A percentile compares a stretch with the other conserved stretches of the same genome.
These are phyloP conservation scores for Poeciliopsis gracilis DNA, from an alignment of 2,797 vertebrate genomes.

Conservation along the genomic window DNA sequence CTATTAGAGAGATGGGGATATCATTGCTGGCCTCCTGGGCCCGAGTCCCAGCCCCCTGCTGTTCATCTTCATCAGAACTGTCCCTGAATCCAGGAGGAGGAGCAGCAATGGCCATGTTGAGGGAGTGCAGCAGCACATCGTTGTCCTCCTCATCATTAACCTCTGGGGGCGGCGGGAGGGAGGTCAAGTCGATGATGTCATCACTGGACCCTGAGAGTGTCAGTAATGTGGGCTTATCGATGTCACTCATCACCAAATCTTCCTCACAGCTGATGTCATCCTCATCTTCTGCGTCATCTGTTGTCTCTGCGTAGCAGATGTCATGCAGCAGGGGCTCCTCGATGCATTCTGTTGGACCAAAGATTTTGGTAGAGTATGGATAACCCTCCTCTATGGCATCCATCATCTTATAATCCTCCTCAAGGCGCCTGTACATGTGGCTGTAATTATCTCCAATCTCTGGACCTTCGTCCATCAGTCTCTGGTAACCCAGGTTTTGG, in stretches of 20 bases:
- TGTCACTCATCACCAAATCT: conserved; percentile 90
- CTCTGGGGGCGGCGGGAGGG: conserved; percentile 94
- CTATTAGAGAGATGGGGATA: conserved; percentile 97
- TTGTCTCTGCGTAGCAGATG: conserved; percentile 97
- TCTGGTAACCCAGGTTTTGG: conserved; percentile 93
- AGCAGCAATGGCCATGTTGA: conserved; percentile 98
- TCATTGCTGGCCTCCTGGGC: conserved; percentile 80
- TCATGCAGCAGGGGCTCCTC: conserved; percentile 96
- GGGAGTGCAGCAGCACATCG: conserved; percentile 92
- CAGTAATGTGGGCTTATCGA: conserved; percentile 88
- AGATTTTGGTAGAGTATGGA: conserved; percentile 91
- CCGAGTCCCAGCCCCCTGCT: conserved; percentile 74
- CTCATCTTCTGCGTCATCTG: conserved; percentile 96
- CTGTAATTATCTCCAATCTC: conserved; percentile 90
- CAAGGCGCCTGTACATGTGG: conserved; percentile 86
- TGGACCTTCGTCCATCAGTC: conserved; percentile 92
- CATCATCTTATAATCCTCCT: conserved; percentile 90
- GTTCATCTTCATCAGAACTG: conserved; percentile 98
- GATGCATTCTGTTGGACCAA: conserved; percentile 88
- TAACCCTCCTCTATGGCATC: conserved; percentile 88
- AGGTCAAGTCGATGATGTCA: conserved; percentile 98
- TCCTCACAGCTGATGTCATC: conserved; percentile 98
- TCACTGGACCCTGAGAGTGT: conserved; percentile 95
- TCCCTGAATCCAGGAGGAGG: conserved; percentile 98
- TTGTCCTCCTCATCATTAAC: conserved; percentile 92